Base-by-base conservation (phyloP, 2,888 invertebrate species). In the Cantharis rustica region DNA sequence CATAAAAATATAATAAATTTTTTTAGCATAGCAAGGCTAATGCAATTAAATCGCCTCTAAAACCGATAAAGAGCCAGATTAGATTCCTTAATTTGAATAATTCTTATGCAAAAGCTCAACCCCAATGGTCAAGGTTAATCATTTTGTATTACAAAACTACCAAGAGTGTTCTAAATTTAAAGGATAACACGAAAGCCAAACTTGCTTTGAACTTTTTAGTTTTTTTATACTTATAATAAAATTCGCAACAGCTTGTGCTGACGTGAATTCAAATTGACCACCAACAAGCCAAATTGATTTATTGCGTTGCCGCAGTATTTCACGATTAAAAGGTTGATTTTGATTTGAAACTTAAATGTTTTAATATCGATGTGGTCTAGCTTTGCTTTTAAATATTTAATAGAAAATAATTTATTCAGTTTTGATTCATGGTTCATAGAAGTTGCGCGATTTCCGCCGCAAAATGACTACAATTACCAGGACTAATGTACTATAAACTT, bases 1-100 rank as follows among this genome's bases (percentile, higher is more conserved):
- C 64, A 66, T 66, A 66, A 66, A 66, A 66, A 66, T 23, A 66
- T 66, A 66, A 66, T 66, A 66, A 20, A 66, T 66, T 66, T 17
- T 11, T 47, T 66, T 66, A 66, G n/a, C 13, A 4, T 66, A 66
- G 23, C 17, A 20, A 66, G 64, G 64, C 23, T 47, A 47, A 47
- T 47, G 13, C 47, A 47, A 47, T 47, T 47, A 47, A 47, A 47
- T 47, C 47, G 47, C 47, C 64, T 20, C 13, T 13, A 66, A 64
- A 66, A 16, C 64, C 64, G 64, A 66, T 66, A 66, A 66, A 66
- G 23, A 20, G 64, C 5, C 23, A 66, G 64, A 66, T 66, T 20
- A 66, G 23, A 23, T 66, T 66, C 17, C 17, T 23, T 66, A 66
- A 66, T 66, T 66, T 66, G 64, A 66, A 66, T 66, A 66, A n/a